A percentile compares a stretch with the other conserved stretches of the same genome.
phyloP scores from a whole-genome alignment of 2,797 vertebrate species.

The Silurus lanzhouensis region DNA sequence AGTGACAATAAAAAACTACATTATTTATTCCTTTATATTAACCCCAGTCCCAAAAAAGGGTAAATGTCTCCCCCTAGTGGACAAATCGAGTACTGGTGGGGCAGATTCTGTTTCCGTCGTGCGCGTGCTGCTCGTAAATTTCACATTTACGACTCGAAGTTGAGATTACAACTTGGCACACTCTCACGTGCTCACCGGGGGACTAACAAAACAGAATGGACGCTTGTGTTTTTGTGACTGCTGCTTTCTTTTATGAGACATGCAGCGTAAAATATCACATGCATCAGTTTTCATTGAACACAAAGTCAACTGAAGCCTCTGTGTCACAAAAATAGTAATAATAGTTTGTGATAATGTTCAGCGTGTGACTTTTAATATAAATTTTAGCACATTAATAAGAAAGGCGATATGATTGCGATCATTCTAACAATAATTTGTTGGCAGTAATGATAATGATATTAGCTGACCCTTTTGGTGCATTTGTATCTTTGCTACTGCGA shows the following conservation, averaged over 20 bases:
- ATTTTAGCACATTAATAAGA: neutral
- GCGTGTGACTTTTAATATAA: neutral
- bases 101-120: neutral
- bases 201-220: neutral
- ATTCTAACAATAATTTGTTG: neutral
- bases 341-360: neutral
- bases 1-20: neutral
- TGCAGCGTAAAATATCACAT: neutral
- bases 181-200: neutral
- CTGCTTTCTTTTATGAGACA: neutral
- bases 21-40: neutral
- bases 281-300: neutral
- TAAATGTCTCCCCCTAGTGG: slow-evolving; percentile 54
- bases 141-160: slow-evolving; percentile 2
- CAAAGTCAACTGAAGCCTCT: neutral
- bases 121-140: slow-evolving; percentile 10
- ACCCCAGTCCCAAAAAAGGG: neutral
- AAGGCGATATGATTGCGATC: neutral
- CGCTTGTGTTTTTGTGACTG: neutral
- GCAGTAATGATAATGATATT: neutral
- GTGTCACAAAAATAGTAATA: neutral
- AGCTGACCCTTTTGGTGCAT: neutral
- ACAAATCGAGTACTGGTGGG: neutral
- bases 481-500: neutral
- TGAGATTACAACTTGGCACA: slow-evolving; percentile 21